Evolutionary conservation across 2,888 invertebrate genomes (phyloP).

Genomic region (Pyrrhia umbra): DNA sequence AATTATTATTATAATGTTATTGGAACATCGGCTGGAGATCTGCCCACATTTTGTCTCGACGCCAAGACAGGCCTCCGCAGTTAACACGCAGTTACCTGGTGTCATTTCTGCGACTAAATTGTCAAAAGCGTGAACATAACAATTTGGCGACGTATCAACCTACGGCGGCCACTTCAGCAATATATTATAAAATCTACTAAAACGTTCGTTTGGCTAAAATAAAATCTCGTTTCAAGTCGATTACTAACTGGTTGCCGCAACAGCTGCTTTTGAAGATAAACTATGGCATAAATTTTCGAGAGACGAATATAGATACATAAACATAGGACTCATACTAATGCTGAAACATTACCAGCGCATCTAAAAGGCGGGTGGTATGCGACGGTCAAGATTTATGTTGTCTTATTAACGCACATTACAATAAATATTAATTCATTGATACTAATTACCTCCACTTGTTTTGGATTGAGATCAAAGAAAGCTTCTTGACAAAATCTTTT

Average conservation of each 20-base stretch:
- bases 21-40: slow-evolving; percentile 57
- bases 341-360: slow-evolving; percentile 57
- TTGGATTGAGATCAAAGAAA: slow-evolving; percentile 65
- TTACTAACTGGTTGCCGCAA: slow-evolving; percentile 32
- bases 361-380: slow-evolving; percentile 39
- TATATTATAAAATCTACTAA: slow-evolving; percentile 50
- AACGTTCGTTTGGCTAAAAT: slow-evolving; percentile 39
- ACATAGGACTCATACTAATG: slow-evolving; percentile 57
- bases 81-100: slow-evolving; percentile 60
- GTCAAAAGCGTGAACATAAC: slow-evolving; percentile 62
- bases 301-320: slow-evolving; percentile 58
- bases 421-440: slow-evolving; percentile 47
- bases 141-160: slow-evolving; percentile 63
- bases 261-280: slow-evolving; percentile 62
- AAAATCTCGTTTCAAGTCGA: slow-evolving; percentile 39
- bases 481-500: slow-evolving; percentile 31
- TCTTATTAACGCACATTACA: slow-evolving; percentile 43
- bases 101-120: slow-evolving; percentile 55
- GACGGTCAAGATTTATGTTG: slow-evolving; percentile 61
- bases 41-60: slow-evolving; percentile 57
- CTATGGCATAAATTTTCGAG: slow-evolving; percentile 61
- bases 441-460: slow-evolving; percentile 49
- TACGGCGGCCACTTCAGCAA: slow-evolving; percentile 37
- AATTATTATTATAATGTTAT: slow-evolving; percentile 48
- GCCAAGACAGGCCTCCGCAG: slow-evolving; percentile 57